Evolutionary conservation across 1,140 invertebrate species (phyloP), one percentile per base, ranked within the genome.

Genomic region (Maniola jurtina): DNA sequence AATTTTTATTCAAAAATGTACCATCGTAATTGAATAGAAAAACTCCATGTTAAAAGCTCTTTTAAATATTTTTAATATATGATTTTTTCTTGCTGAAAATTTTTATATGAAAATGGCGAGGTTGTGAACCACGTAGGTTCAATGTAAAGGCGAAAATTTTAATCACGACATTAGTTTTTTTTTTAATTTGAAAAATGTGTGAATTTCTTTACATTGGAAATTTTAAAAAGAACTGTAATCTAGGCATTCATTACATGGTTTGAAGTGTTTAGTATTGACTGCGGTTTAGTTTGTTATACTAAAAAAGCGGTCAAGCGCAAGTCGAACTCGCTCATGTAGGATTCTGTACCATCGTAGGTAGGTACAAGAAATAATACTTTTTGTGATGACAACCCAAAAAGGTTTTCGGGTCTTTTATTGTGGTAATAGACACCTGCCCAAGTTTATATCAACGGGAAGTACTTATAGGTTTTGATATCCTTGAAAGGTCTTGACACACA

Each of bases 11-110:
- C 64, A 70, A 62, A 69, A 69, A 73, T 73, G 66, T 73, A 71
- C 72, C 74, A 71, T 76, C 75, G 68, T 76, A 68, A 65, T 64
- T 73, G 71, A 73, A 70, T 70, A 64, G 68, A 70, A 70, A 64
- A 66, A 70, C 71, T 71, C 62, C 48, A 59, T 60, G 61, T 66
- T 69, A 70, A 45, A 60, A 63, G 42, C 68, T 69, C 56, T 69
- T 66, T 72, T 66, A 59, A 55, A 72, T 69, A 67, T 70, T 69
- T 63, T 69, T 63, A 55, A 72, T 38, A 72, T 69, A n/a, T 57
- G 36, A 61, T 64, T 64, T 64, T 64, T 61, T 52, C 50, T 64
- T 56, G 47, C 34, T 55, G 11, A 63, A 56, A 40, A n/a, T 16
- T 61, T 64, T 57, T 55, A 60, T 42, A 45, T 69, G 14, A 64